A percentile compares a stretch with the other conserved stretches of the same genome.
Conservation (phyloP, 2,888 invertebrate genomes). For the Chaitophorus viminalis region DNA sequence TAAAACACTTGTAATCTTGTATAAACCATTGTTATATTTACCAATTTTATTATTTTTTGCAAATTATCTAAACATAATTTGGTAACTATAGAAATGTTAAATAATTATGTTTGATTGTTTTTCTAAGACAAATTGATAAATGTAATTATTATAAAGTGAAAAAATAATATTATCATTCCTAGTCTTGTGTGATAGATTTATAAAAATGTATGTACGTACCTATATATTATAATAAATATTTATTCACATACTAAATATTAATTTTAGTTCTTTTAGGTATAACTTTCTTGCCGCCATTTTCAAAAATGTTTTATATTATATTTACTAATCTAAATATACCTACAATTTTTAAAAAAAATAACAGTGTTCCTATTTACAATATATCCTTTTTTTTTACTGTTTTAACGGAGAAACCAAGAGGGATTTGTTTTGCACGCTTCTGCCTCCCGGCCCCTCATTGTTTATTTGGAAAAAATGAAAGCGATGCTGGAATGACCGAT, state of each 20-base stretch:
- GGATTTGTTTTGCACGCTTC: too few relatives aligned
- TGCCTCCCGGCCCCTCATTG: too few relatives aligned
- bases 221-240: constrained; percentile 40
- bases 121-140: not conserved
- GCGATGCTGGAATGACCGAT: too few relatives aligned
- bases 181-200: constrained; percentile 58
- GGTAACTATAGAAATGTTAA: not conserved
- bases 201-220: constrained; percentile 34
- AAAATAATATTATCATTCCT: constrained; percentile 55
- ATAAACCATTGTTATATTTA: constrained; percentile 33
- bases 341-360: constrained; percentile 15
- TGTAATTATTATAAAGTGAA: constrained; percentile 49
- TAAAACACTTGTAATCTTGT: constrained; percentile 27
- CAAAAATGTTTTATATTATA: constrained; percentile 37
- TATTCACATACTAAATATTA: constrained; percentile 29
- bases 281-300: constrained; percentile 46
- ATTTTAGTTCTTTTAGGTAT: constrained; percentile 8
- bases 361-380: constrained; percentile 14
- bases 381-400: not conserved
- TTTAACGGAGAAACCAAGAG: too few relatives aligned
- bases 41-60: constrained; percentile 26
- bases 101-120: not conserved
- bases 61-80: constrained; percentile 31
- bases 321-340: constrained; percentile 5
- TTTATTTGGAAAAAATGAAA: too few relatives aligned